Evolutionary conservation across 2,888 invertebrate genomes (phyloP), one percentile per base, ranked within the genome.

Genomic region (Melanostoma scalare): DNA sequence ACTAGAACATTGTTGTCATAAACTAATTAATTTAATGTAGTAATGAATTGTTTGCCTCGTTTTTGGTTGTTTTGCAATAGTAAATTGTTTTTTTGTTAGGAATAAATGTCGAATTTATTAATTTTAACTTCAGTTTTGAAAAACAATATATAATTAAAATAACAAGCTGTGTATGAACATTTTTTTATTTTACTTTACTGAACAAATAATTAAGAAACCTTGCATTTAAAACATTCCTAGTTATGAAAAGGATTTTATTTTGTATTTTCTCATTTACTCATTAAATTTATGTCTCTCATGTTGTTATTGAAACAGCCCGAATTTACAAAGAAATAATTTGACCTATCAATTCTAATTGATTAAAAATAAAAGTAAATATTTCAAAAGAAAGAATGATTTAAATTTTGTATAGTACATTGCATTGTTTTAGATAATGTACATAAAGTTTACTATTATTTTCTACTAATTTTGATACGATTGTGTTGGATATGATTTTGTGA

Each of bases 211-310:
- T 10, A 77, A 50, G 65, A 63, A 84, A 75, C 78, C 74, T 79
- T 84, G 84, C 84, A 84, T 84, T 84, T 84, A 84, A 74, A 79
- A 84, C 84, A 84, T 84, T 84, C 84, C 84, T 84, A 79, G 20
- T 61, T 69, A 61, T 61, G 10, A 84, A 74, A 71, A 74, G 61
- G 63, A 72, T 68, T 61, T 42, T 38, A 38, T 35, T 63, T n/a
- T 63, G 2, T 53, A 20, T 20, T 40, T 31, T 6, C 20, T 53
- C 36, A 10, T 35, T 31, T 71, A n/a, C 35, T n/a, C 20, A 30
- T 0, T 6, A 8, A 20, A 46, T 35, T 4, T 60, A 44, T 50
- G 5, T 20, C 20, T 9, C 6, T 40, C 3, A 56, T 44, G 33
- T n/a, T 46, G 1, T 46, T 6, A 46, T 60, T 60, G 33, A 10